Evolutionary conservation across 2,113 vertebrate genomes (phyloP).

Genomic region (Aleadryas rufinucha): DNA sequence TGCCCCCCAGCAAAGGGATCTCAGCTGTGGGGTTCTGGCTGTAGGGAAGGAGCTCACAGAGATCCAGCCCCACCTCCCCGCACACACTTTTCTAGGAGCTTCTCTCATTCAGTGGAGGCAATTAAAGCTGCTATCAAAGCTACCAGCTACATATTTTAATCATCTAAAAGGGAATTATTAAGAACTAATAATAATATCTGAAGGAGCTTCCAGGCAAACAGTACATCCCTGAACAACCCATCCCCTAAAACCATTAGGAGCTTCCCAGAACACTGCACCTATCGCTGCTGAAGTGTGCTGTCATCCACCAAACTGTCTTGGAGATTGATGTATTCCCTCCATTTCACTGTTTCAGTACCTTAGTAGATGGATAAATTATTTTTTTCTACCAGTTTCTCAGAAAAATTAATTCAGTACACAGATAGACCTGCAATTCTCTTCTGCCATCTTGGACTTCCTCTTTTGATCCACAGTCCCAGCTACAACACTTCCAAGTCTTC

Average conservation of each 20-base stretch:
- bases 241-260: neutral
- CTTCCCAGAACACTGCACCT: neutral
- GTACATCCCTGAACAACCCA: neutral
- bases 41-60: accelerated
- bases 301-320: neutral
- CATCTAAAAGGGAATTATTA: neutral
- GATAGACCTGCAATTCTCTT: neutral
- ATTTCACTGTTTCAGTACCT: neutral
- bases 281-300: neutral
- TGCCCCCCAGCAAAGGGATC: neutral
- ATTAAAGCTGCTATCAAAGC: neutral
- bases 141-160: neutral
- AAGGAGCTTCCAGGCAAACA: neutral
- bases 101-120: neutral
- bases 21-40: neutral
- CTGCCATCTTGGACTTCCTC: neutral
- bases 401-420: neutral
- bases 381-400: neutral
- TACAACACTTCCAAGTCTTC: neutral
- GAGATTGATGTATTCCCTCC: neutral
- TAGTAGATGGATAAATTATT: neutral
- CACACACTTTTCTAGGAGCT: neutral
- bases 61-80: neutral
- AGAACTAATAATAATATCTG: neutral
- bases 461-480: neutral